phyloP scores from a whole-genome alignment of 2,888 invertebrate genomes.

The Ectemnius lituratus region DNA sequence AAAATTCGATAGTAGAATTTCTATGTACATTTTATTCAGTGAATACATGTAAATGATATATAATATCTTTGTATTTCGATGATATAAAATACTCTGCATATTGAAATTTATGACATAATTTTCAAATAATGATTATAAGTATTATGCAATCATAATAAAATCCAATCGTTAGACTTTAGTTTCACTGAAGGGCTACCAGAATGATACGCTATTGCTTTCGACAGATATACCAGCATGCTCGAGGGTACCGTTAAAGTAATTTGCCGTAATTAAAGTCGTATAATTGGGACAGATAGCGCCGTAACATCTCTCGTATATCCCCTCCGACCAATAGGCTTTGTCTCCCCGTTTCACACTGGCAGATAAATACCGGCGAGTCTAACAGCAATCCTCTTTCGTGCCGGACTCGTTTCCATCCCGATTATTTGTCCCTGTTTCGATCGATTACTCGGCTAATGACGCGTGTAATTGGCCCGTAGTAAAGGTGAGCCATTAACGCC shows the following conservation, averaged over 20 bases:
- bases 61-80: no score
- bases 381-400: constrained; percentile 16
- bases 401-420: constrained; percentile 16
- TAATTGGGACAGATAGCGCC: constrained; percentile 58
- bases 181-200: constrained; percentile 11
- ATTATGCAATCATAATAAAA: background rate
- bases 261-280: constrained; percentile 57
- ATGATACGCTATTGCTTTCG: constrained; percentile 18
- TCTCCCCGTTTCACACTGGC: constrained; percentile 3
- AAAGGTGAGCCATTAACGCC: constrained; percentile 10
- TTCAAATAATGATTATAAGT: background rate
- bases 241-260: constrained; percentile 49
- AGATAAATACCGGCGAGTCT: background rate
- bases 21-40: no score
- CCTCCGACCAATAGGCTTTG: background rate
- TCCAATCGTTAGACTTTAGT: constrained; percentile 2
- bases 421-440: constrained; percentile 11
- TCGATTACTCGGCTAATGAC: constrained; percentile 18
- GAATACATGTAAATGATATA: no score
- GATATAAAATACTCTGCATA: no score
- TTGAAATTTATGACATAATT: background rate
- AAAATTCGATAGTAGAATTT: no score
- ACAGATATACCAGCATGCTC: constrained; percentile 36
- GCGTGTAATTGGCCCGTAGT: background rate
- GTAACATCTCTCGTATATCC: constrained; percentile 18